Conservation (phyloP, 1,140 invertebrate species). For the Anagrus nilaparvatae region DNA sequence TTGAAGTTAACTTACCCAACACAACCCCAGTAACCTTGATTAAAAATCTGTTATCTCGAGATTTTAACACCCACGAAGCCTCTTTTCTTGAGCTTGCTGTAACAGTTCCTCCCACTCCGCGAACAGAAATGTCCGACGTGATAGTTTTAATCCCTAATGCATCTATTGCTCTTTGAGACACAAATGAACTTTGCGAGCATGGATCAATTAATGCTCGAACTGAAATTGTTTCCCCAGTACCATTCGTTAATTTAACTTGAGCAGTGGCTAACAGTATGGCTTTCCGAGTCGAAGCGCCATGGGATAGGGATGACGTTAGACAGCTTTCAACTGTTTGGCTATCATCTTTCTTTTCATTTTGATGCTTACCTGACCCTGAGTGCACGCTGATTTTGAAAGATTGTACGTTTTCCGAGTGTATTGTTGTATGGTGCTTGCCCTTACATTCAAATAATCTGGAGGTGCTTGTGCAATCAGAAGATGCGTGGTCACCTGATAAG, state of each 20-base stretch:
- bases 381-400: no score
- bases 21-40: background rate
- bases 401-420: no score
- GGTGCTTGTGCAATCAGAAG: no score
- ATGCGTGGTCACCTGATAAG: no score
- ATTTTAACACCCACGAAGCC: background rate
- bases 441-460: no score
- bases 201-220: conserved; percentile 1
- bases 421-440: no score
- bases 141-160: background rate
- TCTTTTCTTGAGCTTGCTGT: background rate
- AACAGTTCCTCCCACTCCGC: background rate
- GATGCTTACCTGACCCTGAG: no score
- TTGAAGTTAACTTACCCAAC: no score
- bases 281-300: no score
- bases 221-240: background rate
- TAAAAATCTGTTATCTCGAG: background rate
- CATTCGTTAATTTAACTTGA: background rate
- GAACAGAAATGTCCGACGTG: background rate
- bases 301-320: no score
- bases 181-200: background rate
- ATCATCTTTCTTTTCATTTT: no score
- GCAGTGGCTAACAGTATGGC: conserved; percentile 1
- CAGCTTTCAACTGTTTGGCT: no score
- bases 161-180: background rate